phyloP scores from a whole-genome alignment of 2,797 vertebrate genomes.

The Poeciliopsis infans region DNA sequence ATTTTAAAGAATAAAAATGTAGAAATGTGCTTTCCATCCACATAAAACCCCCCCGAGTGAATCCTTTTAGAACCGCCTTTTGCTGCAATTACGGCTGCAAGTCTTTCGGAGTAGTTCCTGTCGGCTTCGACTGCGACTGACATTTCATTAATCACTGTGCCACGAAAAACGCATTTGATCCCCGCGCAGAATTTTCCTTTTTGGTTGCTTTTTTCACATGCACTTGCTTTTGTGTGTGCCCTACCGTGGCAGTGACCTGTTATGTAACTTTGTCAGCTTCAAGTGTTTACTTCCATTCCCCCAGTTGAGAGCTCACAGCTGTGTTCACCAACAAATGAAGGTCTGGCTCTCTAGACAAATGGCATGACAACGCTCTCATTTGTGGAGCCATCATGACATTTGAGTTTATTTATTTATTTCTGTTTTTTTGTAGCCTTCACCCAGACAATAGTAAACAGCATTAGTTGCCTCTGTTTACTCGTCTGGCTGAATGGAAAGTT shows the following conservation, averaged over 20 bases:
- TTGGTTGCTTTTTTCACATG: background rate
- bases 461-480: conserved; percentile 5
- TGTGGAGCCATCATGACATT: background rate
- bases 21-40: background rate
- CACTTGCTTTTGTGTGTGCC: background rate
- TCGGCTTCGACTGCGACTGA: background rate
- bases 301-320: conserved; percentile 1
- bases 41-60: background rate
- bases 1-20: background rate
- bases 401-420: background rate
- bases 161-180: background rate
- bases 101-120: background rate
- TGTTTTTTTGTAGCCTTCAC: background rate
- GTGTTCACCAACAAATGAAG: conserved; percentile 4
- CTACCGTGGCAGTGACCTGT: background rate
- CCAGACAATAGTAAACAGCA: conserved; percentile 1
- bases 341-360: conserved; percentile 1
- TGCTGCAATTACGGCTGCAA: background rate
- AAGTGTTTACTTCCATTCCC: background rate
- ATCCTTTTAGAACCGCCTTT: background rate
- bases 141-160: background rate
- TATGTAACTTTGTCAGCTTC: background rate
- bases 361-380: background rate
- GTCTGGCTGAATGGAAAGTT: background rate
- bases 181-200: background rate